Evolutionary conservation across 2,797 vertebrate genomes (phyloP), one percentile per base, ranked within the genome.

Genomic region (Artibeus jamaicensis): DNA sequence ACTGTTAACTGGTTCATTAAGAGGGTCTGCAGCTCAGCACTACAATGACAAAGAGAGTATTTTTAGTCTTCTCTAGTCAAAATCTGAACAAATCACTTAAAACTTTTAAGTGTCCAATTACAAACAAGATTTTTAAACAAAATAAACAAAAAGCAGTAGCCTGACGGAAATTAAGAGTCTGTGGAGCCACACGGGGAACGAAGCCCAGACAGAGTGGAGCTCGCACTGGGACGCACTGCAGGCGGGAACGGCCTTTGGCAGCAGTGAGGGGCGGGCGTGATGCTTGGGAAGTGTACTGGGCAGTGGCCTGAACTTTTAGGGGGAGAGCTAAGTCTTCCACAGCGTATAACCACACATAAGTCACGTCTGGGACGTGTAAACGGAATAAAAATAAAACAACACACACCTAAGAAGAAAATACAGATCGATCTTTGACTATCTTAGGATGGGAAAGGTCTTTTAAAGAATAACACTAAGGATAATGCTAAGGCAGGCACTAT

Each of bases 1-100:
- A 99, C 99, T 3, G 99, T 99, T 91, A 99, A 98, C 96, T 99
- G 99, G 97, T 99, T 99, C 99, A 99, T 99, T 77, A 99, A 98
- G 68, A 99, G 99, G 0, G 99, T 99, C 96, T 99, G 99, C 50
- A 99, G 99, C 98, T 99, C 99, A 98, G 99, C 98, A 96, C 99
- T 99, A 91, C 65, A 96, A 89, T 32, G 3, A 32, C 83, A 71
- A 65, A 95, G 12, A 95, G 88, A 97, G 92, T 89, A 74, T 62
- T 98, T 29, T 96, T 91, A 97, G 96, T 0, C 94, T 10, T 42
- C 46, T 96, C 21, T 88, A 95, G 83, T 91, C 92, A 81, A 89
- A 95, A 70, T 77, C 46, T 94, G 57, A 86, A 32, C 62, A 39
- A 11, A 34, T 83, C 93, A 77, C 15, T 59, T 92, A 94, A 96